These are phyloP conservation scores for Scaptomyza hsui DNA, from an alignment of 1,140 invertebrate genomes.

Conservation along the genomic window DNA sequence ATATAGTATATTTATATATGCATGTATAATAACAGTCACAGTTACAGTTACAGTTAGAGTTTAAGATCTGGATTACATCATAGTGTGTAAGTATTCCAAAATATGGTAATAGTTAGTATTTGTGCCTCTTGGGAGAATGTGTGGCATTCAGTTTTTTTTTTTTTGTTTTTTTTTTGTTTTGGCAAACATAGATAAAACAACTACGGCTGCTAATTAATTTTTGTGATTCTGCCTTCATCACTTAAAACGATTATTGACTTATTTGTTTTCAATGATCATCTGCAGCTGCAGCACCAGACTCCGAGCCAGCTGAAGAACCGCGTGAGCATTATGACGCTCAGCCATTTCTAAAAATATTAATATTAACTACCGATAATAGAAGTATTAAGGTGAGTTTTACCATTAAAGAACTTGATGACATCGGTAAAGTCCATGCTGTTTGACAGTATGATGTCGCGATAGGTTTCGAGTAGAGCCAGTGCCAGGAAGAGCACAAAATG, in stretches of 20 bases:
- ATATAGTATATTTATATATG: background rate
- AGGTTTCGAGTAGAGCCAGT: slow-evolving; percentile 95
- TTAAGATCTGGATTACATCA: slow-evolving; percentile 23
- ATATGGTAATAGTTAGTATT: slow-evolving; percentile 1
- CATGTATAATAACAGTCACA: slow-evolving; percentile 22
- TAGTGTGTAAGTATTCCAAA: background rate
- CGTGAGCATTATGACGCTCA: slow-evolving; percentile 93
- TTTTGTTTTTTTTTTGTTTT: slow-evolving; percentile 8
- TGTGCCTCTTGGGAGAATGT: slow-evolving; percentile 33
- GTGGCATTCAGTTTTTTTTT: slow-evolving; percentile 14
- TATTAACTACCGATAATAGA: background rate
- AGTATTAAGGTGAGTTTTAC: slow-evolving; percentile 84
- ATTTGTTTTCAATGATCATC: slow-evolving; percentile 95
- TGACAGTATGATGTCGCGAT: slow-evolving; percentile 96
- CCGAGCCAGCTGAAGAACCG: slow-evolving; percentile 91
- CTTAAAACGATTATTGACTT: slow-evolving; percentile 57
- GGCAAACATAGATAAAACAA: slow-evolving; percentile 27
- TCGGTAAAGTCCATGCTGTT: slow-evolving; percentile 99
- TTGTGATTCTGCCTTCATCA: slow-evolving; percentile 14
- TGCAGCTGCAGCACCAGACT: slow-evolving; percentile 94
- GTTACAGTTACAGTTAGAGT: slow-evolving; percentile 48
- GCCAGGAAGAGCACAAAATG: slow-evolving; percentile 97
- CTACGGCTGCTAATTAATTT: slow-evolving; percentile 4
- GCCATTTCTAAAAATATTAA: slow-evolving; percentile 92
- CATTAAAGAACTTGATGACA: slow-evolving; percentile 99